Conservation (phyloP, 2,797 vertebrate genomes). For the Sebastes dallii region DNA sequence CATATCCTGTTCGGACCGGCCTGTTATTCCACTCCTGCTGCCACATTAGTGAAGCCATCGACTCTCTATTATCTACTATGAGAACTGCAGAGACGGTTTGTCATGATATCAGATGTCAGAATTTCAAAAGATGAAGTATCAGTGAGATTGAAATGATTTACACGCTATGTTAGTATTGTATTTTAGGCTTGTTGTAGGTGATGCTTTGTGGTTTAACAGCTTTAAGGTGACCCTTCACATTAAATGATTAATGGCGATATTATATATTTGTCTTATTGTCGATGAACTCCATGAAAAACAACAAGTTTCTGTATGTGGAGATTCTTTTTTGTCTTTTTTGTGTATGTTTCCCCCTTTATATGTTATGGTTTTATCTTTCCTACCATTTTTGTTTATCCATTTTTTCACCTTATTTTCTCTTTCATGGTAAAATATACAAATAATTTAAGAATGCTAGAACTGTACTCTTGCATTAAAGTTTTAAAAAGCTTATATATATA, state of each 20-base stretch:
- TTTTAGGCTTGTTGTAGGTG: neutral
- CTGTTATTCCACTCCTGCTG: constrained; percentile 39
- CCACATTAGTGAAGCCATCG: neutral
- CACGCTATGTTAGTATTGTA: neutral
- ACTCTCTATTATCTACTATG: neutral
- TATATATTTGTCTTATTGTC: neutral
- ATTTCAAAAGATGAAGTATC: neutral
- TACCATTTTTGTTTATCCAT: neutral
- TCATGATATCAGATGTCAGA: neutral
- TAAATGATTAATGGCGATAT: neutral
- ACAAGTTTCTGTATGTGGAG: too few relatives aligned
- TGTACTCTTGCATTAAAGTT: neutral
- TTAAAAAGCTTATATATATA: neutral
- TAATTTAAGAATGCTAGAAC: neutral
- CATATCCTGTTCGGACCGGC: constrained; percentile 18
- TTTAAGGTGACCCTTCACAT: neutral
- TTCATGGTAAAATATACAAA: neutral
- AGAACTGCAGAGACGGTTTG: neutral
- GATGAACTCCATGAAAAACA: neutral
- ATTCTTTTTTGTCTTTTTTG: neutral
- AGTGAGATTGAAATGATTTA: neutral
- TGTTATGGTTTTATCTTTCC: neutral
- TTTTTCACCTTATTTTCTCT: neutral
- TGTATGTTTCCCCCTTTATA: neutral
- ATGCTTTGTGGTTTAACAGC: neutral